Percentiles rank a stretch among this genome's conserved stretches.
phyloP scores from a whole-genome alignment of 2,888 invertebrate genomes.

The Lepidocyrtinus sp. region DNA sequence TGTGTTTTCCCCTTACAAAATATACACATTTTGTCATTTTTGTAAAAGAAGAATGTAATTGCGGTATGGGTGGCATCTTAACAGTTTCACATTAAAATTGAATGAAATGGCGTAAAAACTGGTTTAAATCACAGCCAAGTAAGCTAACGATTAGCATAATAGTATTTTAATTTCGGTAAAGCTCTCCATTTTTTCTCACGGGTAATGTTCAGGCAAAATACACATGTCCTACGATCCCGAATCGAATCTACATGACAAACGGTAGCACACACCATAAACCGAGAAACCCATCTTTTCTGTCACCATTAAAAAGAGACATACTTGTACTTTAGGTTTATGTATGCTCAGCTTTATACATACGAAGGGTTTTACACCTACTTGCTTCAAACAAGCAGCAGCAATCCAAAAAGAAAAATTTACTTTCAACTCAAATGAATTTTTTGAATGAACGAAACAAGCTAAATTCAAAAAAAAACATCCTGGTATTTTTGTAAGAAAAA shows the following conservation, averaged over 20 bases:
- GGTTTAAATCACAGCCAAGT: not conserved
- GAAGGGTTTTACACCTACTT: too few relatives aligned
- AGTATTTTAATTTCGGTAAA: not conserved
- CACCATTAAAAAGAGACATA: constrained; percentile 55
- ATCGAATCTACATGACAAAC: constrained; percentile 65
- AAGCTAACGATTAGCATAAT: not conserved
- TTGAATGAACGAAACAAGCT: not conserved
- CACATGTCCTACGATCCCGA: not conserved
- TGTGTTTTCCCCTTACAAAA: not conserved
- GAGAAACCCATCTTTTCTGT: constrained; percentile 59
- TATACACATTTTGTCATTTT: constrained; percentile 1
- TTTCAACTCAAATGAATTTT: not conserved
- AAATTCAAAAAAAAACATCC: not conserved
- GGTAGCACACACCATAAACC: constrained; percentile 65
- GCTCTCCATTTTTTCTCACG: not conserved
- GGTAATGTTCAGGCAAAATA: not conserved
- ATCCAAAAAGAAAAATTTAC: not conserved
- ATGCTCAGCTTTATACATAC: not conserved
- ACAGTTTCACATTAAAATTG: not conserved
- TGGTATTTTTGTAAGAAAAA: not conserved
- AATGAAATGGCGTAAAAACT: not conserved
- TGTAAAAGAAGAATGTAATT: not conserved
- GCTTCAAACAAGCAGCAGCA: not conserved
- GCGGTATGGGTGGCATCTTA: constrained; percentile 5
- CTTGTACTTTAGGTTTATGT: not conserved